These are phyloP conservation scores for Omphaloscelis lunosa DNA, from an alignment of 2,888 invertebrate species.

Conservation along the genomic window DNA sequence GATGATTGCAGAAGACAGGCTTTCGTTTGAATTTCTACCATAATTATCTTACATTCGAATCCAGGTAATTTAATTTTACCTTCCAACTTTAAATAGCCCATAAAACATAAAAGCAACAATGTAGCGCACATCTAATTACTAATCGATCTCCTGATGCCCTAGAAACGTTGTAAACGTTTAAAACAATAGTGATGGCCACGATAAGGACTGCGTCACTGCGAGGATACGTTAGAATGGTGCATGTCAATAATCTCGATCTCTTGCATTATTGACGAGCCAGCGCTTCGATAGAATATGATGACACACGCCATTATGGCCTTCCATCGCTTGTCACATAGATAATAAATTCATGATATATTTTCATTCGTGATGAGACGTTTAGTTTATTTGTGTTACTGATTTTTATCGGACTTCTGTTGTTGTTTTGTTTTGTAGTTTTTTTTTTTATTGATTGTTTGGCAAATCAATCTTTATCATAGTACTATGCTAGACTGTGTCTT, in stretches of 20 bases:
- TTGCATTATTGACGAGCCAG: conserved; percentile 87
- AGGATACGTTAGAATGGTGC: conserved; percentile 84
- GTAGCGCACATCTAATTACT: conserved; percentile 73
- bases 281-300: conserved; percentile 87
- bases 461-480: background rate
- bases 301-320: conserved; percentile 85
- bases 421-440: conserved; percentile 48
- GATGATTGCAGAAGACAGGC: background rate
- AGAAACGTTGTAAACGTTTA: conserved; percentile 80
- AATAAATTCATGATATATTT: conserved; percentile 82
- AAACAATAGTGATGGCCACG: conserved; percentile 86
- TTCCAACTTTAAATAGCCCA: conserved; percentile 15
- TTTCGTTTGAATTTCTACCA: background rate
- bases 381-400: conserved; percentile 77
- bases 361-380: conserved; percentile 81
- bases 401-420: conserved; percentile 66
- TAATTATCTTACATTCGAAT: background rate
- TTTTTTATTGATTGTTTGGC: conserved; percentile 35
- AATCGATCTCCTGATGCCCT: conserved; percentile 82
- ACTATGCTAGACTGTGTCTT: conserved; percentile 59
- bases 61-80: conserved; percentile 17
- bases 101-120: conserved; percentile 63
- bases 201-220: conserved; percentile 76
- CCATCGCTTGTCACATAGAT: conserved; percentile 81
- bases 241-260: conserved; percentile 87